Conservation (phyloP, 2,113 vertebrate species). For the Oreochromis spilurus region DNA sequence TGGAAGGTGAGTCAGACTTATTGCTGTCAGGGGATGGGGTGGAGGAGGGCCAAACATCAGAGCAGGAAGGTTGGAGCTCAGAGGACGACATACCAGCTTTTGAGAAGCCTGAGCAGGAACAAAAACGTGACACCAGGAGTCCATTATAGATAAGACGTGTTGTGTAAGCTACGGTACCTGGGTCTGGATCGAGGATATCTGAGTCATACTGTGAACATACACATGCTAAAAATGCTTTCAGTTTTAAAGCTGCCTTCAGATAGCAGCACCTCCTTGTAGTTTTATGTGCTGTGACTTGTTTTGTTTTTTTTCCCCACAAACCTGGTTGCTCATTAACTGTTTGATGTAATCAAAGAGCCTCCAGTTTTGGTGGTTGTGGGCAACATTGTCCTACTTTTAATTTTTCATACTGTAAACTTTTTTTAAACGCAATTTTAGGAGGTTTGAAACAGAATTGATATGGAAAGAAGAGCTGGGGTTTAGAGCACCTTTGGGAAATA, state of each 20-base stretch:
- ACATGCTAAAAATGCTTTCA: not conserved
- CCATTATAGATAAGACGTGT: not conserved
- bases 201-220: not conserved
- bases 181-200: not conserved
- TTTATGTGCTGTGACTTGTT: not conserved
- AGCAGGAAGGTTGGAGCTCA: not conserved
- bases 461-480: not conserved
- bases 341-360: not conserved
- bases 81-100: not conserved
- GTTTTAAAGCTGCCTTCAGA: not conserved
- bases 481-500: not conserved
- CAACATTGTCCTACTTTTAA: not conserved
- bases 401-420: not conserved
- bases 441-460: not conserved
- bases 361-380: not conserved
- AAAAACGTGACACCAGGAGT: not conserved
- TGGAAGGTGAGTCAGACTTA: not conserved
- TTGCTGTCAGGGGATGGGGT: not conserved
- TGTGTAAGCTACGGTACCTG: not conserved
- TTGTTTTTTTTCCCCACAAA: accelerated
- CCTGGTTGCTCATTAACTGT: not conserved
- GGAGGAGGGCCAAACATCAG: not conserved
- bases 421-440: not conserved
- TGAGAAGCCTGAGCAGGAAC: not conserved
- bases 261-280: not conserved